phyloP scores from a whole-genome alignment of 2,113 vertebrate species.

The Amphilophus citrinellus region DNA sequence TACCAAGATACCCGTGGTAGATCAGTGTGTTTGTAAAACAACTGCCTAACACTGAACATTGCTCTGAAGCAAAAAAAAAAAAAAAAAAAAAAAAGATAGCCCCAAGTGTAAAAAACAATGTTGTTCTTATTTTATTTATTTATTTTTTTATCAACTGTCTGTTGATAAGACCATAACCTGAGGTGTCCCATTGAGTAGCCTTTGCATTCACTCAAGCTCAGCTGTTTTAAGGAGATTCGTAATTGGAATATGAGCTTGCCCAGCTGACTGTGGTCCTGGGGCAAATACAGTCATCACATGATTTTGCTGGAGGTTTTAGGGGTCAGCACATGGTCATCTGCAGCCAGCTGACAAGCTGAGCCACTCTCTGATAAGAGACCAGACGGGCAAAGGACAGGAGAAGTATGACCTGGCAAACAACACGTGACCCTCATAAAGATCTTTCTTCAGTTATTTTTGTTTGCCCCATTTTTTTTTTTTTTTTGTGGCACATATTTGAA shows the following conservation, averaged over 20 bases:
- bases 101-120: conserved; percentile 14
- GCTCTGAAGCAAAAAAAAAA: conserved; percentile 11
- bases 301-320: conserved; percentile 48
- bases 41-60: not conserved
- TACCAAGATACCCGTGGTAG: not conserved
- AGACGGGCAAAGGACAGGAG: conserved; percentile 78
- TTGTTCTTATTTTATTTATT: not conserved
- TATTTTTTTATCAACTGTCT: conserved; percentile 30
- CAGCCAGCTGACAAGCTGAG: conserved; percentile 66
- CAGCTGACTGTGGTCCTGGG: conserved; percentile 19
- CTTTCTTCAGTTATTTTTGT: conserved; percentile 37
- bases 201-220: not conserved
- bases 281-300: conserved; percentile 42
- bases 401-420: conserved; percentile 70
- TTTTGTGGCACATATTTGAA: conserved; percentile 2
- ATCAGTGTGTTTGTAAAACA: not conserved
- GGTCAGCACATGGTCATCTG: conserved; percentile 67
- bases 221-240: not conserved
- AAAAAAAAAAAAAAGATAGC: not conserved
- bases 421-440: conserved; percentile 60
- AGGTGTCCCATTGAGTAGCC: not conserved
- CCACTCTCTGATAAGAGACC: conserved; percentile 63
- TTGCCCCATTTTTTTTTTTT: not conserved
- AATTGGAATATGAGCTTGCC: conserved; percentile 17
- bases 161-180: conserved; percentile 24